Evolutionary conservation across 2,797 vertebrate genomes (phyloP).

Genomic region (Heteromormyrus szaboi): DNA sequence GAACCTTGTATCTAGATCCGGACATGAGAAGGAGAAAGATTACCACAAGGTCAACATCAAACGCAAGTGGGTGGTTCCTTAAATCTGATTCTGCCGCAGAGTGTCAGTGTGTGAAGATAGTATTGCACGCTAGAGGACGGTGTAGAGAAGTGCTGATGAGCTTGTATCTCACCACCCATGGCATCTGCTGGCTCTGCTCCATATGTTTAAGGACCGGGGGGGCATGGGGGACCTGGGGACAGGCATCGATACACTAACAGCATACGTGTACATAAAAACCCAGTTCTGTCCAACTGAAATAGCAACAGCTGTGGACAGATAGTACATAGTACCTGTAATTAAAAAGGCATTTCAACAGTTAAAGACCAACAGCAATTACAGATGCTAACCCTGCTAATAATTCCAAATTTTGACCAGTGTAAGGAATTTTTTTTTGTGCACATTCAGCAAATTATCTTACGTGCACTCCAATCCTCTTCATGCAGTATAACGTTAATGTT

Average conservation of each 20-base stretch:
- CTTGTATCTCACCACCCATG: not conserved
- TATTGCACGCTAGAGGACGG: not conserved
- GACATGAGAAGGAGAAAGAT: not conserved
- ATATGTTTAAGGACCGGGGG: not conserved
- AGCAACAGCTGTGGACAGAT: not conserved
- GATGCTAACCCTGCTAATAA: not conserved
- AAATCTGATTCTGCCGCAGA: not conserved
- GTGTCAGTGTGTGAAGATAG: constrained; percentile 1
- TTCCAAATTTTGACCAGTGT: not conserved
- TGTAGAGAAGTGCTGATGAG: not conserved
- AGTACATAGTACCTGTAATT: not conserved
- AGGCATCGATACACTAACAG: not conserved
- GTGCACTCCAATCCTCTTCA: not conserved
- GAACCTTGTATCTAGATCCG: not conserved
- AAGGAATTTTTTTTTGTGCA: not conserved
- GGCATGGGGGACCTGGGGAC: not conserved
- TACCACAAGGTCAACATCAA: constrained; percentile 13
- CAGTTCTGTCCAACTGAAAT: not conserved
- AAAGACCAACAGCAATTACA: not conserved
- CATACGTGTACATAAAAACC: not conserved
- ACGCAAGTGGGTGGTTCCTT: not conserved
- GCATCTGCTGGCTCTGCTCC: constrained; percentile 16
- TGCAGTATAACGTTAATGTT: constrained; percentile 22
- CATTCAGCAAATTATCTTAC: not conserved
- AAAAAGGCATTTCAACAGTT: not conserved